These are phyloP conservation scores for Leptoclinus maculatus DNA, from an alignment of 2,797 vertebrate genomes.

Conservation along the genomic window DNA sequence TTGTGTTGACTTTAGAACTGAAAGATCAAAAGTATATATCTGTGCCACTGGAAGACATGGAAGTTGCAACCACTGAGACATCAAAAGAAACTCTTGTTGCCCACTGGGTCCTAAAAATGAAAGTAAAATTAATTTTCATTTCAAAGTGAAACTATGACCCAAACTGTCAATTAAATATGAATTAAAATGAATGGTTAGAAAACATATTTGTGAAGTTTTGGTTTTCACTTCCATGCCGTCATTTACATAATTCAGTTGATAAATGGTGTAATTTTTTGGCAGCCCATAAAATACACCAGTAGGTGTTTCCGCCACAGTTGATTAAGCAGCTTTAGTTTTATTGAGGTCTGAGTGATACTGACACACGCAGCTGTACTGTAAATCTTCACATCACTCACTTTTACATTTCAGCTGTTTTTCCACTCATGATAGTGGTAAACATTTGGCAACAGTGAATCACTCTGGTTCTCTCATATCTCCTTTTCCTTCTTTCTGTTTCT, in stretches of 20 bases:
- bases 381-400: slow-evolving; percentile 26
- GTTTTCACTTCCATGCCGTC: background rate
- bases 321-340: slow-evolving; percentile 67
- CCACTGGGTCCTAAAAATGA: background rate
- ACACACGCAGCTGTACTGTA: slow-evolving; percentile 11
- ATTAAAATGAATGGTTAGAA: background rate
- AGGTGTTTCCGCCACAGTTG: slow-evolving; percentile 60
- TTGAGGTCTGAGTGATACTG: slow-evolving; percentile 37
- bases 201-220: background rate
- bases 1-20: slow-evolving; percentile 69
- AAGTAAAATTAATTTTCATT: background rate
- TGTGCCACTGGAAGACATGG: slow-evolving; percentile 23
- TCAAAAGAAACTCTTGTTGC: slow-evolving; percentile 5
- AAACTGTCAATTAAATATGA: background rate
- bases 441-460: slow-evolving; percentile 19
- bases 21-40: slow-evolving; percentile 55
- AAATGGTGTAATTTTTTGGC: slow-evolving; percentile 63
- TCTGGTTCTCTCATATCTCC: slow-evolving; percentile 50
- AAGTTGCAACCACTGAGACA: slow-evolving; percentile 17
- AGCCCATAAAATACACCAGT: slow-evolving; percentile 60
- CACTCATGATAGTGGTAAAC: background rate
- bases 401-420: slow-evolving; percentile 9
- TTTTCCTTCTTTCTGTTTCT: background rate
- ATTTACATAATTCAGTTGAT: background rate
- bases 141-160: background rate